Evolutionary conservation across 2,113 vertebrate genomes (phyloP).

Genomic region (Brachyhypopomus gauderio): DNA sequence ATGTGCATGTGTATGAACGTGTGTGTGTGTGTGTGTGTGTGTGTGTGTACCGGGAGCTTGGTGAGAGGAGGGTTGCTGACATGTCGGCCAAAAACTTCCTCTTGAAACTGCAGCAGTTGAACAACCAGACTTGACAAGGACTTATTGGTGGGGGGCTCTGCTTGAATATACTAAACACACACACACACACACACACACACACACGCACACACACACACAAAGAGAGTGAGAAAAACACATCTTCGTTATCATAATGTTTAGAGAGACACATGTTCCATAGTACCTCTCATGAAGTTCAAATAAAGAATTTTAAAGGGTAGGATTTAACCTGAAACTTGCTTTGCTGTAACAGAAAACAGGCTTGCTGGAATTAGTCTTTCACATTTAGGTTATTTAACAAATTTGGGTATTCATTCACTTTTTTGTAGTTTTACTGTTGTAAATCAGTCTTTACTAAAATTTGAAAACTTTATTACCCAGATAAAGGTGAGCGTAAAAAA

Average conservation of each 20-base stretch:
- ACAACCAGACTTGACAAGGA: slow-evolving; percentile 95
- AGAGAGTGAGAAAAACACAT: slow-evolving; percentile 13
- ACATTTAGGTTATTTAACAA: background rate
- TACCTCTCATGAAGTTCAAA: background rate
- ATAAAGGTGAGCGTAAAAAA: background rate
- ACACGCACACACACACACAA: slow-evolving; percentile 1
- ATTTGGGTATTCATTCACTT: background rate
- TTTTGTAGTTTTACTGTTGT: background rate
- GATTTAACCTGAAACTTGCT: background rate
- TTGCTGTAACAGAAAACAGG: background rate
- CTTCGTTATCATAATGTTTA: slow-evolving; percentile 1
- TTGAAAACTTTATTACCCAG: too few relatives aligned
- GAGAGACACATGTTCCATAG: background rate
- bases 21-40: background rate
- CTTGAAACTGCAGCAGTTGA: slow-evolving; percentile 95
- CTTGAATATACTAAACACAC: slow-evolving; percentile 87
- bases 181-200: slow-evolving; percentile 27
- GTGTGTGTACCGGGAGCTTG: slow-evolving; percentile 81
- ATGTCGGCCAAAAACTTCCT: slow-evolving; percentile 95
- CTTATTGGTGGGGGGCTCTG: slow-evolving; percentile 96
- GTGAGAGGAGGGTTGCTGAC: slow-evolving; percentile 97
- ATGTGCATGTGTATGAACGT: background rate
- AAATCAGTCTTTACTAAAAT: background rate
- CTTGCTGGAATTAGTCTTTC: background rate
- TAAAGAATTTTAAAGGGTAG: background rate